phyloP scores from a whole-genome alignment of 2,888 invertebrate species.

The Ennomos quercinarius region DNA sequence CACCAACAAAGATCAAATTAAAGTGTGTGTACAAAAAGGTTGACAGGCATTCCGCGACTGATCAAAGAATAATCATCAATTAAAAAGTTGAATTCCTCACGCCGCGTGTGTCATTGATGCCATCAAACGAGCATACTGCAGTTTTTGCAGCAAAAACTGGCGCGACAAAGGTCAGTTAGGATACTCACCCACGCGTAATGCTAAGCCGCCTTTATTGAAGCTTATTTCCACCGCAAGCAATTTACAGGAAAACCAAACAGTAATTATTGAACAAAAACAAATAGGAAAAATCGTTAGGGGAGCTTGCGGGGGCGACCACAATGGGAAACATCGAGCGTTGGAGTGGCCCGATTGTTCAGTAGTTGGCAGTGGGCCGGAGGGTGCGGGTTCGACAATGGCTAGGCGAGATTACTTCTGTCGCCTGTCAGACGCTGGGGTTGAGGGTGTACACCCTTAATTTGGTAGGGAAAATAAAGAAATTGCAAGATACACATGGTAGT shows the following conservation, averaged over 20 bases:
- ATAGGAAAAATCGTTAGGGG: conserved; percentile 82
- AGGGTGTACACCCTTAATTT: conserved; percentile 40
- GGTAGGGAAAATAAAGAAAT: conserved; percentile 33
- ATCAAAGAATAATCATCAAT: conserved; percentile 17
- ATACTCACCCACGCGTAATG: conserved; percentile 28
- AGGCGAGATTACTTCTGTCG: conserved; percentile 75
- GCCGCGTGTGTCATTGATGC: conserved; percentile 12
- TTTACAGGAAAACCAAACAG: conserved; percentile 80
- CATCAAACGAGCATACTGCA: conserved; percentile 6
- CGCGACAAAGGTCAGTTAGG: conserved; percentile 20
- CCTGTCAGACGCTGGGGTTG: conserved; percentile 53
- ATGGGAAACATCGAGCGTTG: conserved; percentile 68
- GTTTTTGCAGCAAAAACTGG: conserved; percentile 22
- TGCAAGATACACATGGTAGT: conserved; percentile 24
- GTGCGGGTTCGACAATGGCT: conserved; percentile 71
- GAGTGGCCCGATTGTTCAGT: conserved; percentile 54
- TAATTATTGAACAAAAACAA: conserved; percentile 84
- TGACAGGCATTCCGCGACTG: conserved; percentile 4
- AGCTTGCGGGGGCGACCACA: conserved; percentile 68
- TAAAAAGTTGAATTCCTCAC: conserved; percentile 17
- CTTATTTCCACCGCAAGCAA: conserved; percentile 73
- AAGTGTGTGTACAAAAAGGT: conserved; percentile 3
- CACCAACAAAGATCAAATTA: conserved; percentile 8
- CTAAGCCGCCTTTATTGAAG: conserved; percentile 46
- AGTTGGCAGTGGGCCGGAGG: conserved; percentile 49